Percentiles rank a stretch among this genome's conserved stretches.
These are phyloP conservation scores for Cylloceria caligata DNA, from an alignment of 2,888 invertebrate genomes.

Conservation along the genomic window DNA sequence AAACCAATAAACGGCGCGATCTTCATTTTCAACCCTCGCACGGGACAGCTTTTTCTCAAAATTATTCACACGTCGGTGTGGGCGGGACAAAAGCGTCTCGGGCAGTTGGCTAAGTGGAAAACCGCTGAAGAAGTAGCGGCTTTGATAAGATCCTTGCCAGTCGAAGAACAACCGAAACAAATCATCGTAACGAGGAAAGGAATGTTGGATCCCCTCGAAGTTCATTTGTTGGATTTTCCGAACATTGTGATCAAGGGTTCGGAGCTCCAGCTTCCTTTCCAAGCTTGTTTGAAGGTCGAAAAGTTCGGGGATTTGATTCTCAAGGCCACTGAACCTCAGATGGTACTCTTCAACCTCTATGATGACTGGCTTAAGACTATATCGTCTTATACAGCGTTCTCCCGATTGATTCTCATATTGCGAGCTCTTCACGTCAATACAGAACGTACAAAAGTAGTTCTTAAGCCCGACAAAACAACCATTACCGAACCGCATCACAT, in stretches of 20 bases:
- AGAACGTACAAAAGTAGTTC: conserved; percentile 98
- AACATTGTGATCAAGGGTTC: conserved; percentile 99
- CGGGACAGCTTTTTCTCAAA: conserved; percentile 99
- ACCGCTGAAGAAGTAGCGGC: conserved; percentile 99
- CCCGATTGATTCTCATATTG: conserved; percentile 97
- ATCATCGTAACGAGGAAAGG: conserved; percentile 99
- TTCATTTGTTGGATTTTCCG: conserved; percentile 99
- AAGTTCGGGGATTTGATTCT: conserved; percentile 99
- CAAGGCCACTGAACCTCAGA: conserved; percentile 99
- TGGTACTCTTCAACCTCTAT: conserved; percentile 99
- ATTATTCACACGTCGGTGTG: conserved; percentile 99
- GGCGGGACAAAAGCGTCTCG: conserved; percentile 99
- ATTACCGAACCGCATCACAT: conserved; percentile 99
- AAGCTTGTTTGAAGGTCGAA: conserved; percentile 99
- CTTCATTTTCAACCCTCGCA: conserved; percentile 99
- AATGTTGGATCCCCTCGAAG: conserved; percentile 99
- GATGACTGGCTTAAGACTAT: conserved; percentile 99
- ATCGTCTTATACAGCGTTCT: conserved; percentile 99
- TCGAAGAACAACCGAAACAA: conserved; percentile 99
- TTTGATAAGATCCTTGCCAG: conserved; percentile 98
- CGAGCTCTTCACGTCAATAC: conserved; percentile 99
- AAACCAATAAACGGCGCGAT: conserved; percentile 99
- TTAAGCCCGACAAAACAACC: conserved; percentile 99
- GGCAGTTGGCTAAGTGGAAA: conserved; percentile 99
- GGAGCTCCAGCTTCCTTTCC: conserved; percentile 99